Conservation (phyloP, 2,888 invertebrate species). For the Sinelater perroti region DNA sequence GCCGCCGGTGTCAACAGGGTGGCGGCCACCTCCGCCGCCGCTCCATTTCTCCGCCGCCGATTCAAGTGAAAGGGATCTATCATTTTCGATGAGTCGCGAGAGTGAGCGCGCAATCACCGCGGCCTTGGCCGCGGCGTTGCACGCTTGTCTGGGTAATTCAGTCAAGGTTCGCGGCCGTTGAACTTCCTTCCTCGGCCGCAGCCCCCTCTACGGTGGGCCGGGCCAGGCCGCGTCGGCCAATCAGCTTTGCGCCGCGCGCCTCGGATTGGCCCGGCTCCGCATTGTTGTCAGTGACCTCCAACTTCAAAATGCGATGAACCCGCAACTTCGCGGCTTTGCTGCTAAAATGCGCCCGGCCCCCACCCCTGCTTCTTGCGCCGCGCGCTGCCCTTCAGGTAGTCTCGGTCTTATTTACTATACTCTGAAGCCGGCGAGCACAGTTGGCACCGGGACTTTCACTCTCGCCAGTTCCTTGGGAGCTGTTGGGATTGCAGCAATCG, state of each 20-base stretch:
- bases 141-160: conserved; percentile 77
- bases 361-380: conserved; percentile 53
- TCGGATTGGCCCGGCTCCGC: conserved; percentile 64
- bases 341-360: conserved; percentile 62
- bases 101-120: conserved; percentile 51
- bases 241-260: conserved; percentile 53
- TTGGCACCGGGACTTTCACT: conserved; percentile 62
- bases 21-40: background rate
- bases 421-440: conserved; percentile 57
- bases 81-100: conserved; percentile 53
- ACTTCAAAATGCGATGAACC: conserved; percentile 82
- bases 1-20: conserved; percentile 21
- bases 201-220: conserved; percentile 45
- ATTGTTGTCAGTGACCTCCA: conserved; percentile 86
- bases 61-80: conserved; percentile 55
- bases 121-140: conserved; percentile 58
- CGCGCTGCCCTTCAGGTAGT: conserved; percentile 61
- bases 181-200: conserved; percentile 65
- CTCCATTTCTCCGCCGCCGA: conserved; percentile 16
- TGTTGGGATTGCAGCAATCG: conserved; percentile 42
- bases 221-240: conserved; percentile 59
- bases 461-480: conserved; percentile 59
- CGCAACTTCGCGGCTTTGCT: conserved; percentile 67
- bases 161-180: conserved; percentile 88
- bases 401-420: conserved; percentile 60